These are phyloP conservation scores for Choloepus hoffmanni DNA, from an alignment of 2,113 vertebrate species.

Conservation along the genomic window DNA sequence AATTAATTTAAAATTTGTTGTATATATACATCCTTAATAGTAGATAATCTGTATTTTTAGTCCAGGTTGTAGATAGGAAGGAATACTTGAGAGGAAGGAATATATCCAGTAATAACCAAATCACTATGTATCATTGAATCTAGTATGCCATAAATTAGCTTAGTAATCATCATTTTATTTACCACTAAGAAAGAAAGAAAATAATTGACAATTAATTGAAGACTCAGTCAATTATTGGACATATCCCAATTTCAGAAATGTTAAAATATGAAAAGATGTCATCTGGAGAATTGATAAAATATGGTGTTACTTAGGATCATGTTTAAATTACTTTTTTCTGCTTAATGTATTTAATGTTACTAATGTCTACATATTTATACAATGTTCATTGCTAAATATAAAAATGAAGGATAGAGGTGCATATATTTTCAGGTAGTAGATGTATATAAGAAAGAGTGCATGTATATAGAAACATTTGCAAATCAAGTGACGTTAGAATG, in stretches of 20 bases:
- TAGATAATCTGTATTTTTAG: not conserved
- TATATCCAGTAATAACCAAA: not conserved
- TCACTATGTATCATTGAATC: not conserved
- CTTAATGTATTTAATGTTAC: not conserved
- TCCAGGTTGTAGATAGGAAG: not conserved
- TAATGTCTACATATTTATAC: conserved; percentile 14
- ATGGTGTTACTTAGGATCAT: not conserved
- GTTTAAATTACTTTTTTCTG: not conserved
- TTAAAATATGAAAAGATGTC: not conserved
- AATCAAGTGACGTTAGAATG: conserved; percentile 1
- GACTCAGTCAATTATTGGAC: not conserved
- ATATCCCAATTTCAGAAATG: conserved; percentile 7
- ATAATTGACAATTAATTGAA: conserved; percentile 24
- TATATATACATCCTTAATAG: not conserved
- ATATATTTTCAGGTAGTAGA: conserved; percentile 29
- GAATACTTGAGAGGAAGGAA: not conserved
- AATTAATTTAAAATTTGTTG: conserved; percentile 5
- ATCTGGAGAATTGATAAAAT: conserved; percentile 39
- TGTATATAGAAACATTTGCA: not conserved
- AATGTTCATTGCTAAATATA: not conserved
- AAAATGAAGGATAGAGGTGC: not conserved
- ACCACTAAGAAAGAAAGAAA: conserved; percentile 10
- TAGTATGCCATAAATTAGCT: not conserved
- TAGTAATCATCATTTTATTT: conserved; percentile 19
- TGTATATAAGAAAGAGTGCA: not conserved